Evolutionary conservation across 2,113 vertebrate species (phyloP).

Genomic region (Psammodynastes pulverulentus): DNA sequence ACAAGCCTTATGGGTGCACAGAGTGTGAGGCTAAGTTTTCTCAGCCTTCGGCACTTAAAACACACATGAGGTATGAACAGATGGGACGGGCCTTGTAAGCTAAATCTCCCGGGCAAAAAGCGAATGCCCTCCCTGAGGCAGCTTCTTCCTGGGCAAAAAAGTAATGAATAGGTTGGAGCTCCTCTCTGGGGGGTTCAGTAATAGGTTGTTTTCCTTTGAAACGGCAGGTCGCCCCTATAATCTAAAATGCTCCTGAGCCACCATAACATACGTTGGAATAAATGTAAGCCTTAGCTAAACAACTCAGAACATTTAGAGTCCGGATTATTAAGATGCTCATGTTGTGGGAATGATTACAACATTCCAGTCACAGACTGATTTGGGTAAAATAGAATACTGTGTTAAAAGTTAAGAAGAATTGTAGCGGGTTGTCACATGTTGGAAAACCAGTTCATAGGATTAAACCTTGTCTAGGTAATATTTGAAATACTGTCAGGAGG

Average conservation of each 20-base stretch:
- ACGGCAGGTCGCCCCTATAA: neutral
- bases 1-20: constrained; percentile 85
- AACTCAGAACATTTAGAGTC: neutral
- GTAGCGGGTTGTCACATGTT: neutral
- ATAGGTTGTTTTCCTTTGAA: neutral
- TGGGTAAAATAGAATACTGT: neutral
- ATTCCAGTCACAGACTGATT: neutral
- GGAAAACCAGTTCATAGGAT: neutral
- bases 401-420: neutral
- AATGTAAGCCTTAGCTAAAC: neutral
- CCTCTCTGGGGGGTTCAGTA: neutral
- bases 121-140: constrained; percentile 17
- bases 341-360: neutral
- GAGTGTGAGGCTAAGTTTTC: constrained; percentile 89
- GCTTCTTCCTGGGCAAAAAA: constrained; percentile 24
- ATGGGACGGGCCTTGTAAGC: constrained; percentile 44
- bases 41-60: constrained; percentile 94
- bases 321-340: neutral
- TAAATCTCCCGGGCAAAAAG: constrained; percentile 48
- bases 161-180: constrained; percentile 11
- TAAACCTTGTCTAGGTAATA: neutral
- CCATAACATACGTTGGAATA: neutral
- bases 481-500: no score
- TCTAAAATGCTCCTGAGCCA: neutral
- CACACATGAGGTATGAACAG: constrained; percentile 85